Percentiles rank a stretch among this genome's conserved stretches.
phyloP scores from a whole-genome alignment of 2,797 vertebrate species.

The Rhinichthys osculus region DNA sequence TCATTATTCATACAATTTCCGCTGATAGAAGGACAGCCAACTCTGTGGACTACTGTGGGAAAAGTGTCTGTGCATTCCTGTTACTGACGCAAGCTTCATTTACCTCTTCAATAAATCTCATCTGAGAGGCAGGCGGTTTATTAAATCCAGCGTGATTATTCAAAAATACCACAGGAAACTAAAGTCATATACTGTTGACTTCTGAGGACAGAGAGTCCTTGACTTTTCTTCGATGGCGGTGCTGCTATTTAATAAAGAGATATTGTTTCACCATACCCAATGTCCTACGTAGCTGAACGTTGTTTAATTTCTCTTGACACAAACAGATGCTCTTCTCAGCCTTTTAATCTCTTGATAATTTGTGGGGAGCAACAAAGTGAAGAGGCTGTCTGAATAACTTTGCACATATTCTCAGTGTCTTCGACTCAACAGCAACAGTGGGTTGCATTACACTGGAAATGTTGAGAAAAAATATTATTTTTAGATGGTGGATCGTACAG shows the following conservation, averaged over 20 bases:
- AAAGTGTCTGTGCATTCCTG: slow-evolving; percentile 16
- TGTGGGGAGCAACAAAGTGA: slow-evolving; percentile 38
- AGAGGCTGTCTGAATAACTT: slow-evolving; percentile 1
- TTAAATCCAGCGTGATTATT: slow-evolving; percentile 19
- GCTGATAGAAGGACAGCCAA: background rate
- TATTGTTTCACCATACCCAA: background rate
- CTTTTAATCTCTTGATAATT: slow-evolving; percentile 62
- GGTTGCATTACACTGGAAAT: background rate
- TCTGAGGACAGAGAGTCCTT: slow-evolving; percentile 19
- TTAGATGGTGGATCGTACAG: background rate
- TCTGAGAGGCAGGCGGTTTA: slow-evolving; percentile 25
- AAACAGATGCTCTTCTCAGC: slow-evolving; percentile 56
- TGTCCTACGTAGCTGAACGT: slow-evolving; percentile 28
- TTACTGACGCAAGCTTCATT: slow-evolving; percentile 27
- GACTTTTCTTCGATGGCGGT: background rate
- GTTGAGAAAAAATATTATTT: background rate
- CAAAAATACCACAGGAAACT: background rate
- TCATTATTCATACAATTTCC: slow-evolving; percentile 43
- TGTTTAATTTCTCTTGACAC: slow-evolving; percentile 54
- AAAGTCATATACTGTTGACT: slow-evolving; percentile 8
- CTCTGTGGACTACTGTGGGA: background rate
- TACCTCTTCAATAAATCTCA: slow-evolving; percentile 34
- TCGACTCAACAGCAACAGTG: background rate
- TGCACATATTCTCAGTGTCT: background rate
- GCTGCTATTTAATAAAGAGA: background rate